Base-by-base conservation (phyloP, 2,888 invertebrate genomes). In the Auanema sp. region DNA sequence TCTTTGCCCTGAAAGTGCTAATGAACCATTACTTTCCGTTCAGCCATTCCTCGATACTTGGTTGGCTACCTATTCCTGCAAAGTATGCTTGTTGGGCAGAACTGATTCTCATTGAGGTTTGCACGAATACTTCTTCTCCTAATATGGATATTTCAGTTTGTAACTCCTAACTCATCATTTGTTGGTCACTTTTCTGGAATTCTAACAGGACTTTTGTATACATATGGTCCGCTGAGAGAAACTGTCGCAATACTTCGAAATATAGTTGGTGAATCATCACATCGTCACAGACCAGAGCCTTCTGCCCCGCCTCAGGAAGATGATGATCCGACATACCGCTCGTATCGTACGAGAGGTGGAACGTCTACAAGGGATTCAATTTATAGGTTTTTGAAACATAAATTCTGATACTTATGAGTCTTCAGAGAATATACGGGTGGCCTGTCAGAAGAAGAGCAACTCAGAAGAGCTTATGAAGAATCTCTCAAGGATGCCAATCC, bases 141-240 rank as follows among this genome's bases (percentile, higher is more conserved):
- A n/a, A n/a, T n/a, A n/a, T n/a, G n/a, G n/a, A n/a, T n/a, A n/a
- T 89, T 89, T 69, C 88, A 89, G 73, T 40, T 89, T 16, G 50
- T 57, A 40, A 87, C 88, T 1, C 89, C 89, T 14, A 87, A 88
- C 75, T 87, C 88, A 1, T 89, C 89, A 1, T 89, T 89, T 75
- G 70, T 87, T 74, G 89, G 89, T 33, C 89, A 89, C 80, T 83
- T 89, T 24, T 88, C 89, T 24, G 89, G 89, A 10, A 89, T 89
- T 71, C 75, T 89, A 10, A 87, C 88, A 33, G 89, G 89, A 12
- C 83, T 88, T 47, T 71, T 87, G 23, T 89, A 89, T 74, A 86
- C 86, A 52, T 86, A 87, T 59, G 86, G 86, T n/a, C 87, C 86
- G 2, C 76, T 87, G 1, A 83, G 83, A 58, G 52, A 44, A 11